Evolutionary conservation across 2,113 vertebrate species (phyloP), one percentile per base, ranked within the genome.

Genomic region (Corythornis cristatus): DNA sequence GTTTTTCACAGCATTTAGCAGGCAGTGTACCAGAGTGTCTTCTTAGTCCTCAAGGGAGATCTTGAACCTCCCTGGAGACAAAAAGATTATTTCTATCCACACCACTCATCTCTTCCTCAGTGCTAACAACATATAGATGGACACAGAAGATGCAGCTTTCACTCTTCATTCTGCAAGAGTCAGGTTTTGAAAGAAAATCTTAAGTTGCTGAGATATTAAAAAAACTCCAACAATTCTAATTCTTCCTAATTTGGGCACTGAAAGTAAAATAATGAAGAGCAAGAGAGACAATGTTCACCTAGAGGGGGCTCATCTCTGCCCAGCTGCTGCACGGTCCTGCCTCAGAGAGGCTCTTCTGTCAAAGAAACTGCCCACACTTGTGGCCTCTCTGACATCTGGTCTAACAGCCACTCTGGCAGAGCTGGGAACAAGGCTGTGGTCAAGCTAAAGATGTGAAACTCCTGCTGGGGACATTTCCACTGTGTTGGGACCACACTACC

Each of bases 401-500:
- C 71, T 33, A 18, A 46, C 54, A 46, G 31, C 25, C 28, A 22
- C 40, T 18, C 35, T 71, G 58, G 67, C 53, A 84, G 83, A 4
- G 5, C 64, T 1, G 5, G 57, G 26, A 56, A 57, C 43, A 67
- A 42, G 77, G 26, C 33, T 58, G 29, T 11, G 45, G 50, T 9
- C 77, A 73, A 68, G 42, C 54, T 50, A 68, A 83, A 48, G 74
- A 26, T 8, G 3, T 43, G 72, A 62, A 88, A 16, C 13, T 88
- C 43, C 46, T 54, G 37, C 13, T 60, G 86, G 61, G 76, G 53
- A 73, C 67, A 16, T 67, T 83, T 86, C 56, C 57, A 40, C 64
- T 0, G 0, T 42, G 45, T 50, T 0, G 0, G 25, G 64, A 40
- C 68, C 37, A 54, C 20, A 8, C 31, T 33, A 8, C 60, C n/a